A percentile compares a stretch with the other conserved stretches of the same genome.
Evolutionary conservation across 2,797 vertebrate species (phyloP).

Genomic region (Lutjanus campechanus): DNA sequence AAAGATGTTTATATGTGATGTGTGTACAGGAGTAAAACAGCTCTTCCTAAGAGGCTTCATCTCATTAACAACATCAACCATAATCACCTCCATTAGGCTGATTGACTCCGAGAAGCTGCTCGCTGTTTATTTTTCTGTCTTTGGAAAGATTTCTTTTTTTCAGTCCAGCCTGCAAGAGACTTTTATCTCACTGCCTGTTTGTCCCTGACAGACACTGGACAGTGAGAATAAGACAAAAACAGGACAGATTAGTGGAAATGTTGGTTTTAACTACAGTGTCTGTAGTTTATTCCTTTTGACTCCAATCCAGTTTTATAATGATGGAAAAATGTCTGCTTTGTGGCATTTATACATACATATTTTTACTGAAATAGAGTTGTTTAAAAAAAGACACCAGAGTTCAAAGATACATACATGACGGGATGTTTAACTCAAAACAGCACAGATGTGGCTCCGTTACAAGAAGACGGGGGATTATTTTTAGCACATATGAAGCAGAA

Average conservation of each 20-base stretch:
- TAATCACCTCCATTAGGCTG: slow-evolving; percentile 16
- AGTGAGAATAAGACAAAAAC: not conserved
- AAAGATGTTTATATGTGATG: not conserved
- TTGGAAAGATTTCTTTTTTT: not conserved
- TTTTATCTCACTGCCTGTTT: not conserved
- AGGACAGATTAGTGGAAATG: not conserved
- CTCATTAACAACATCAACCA: slow-evolving; percentile 14
- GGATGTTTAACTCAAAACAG: slow-evolving; percentile 44
- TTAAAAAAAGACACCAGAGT: slow-evolving; percentile 21
- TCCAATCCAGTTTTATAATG: slow-evolving; percentile 11
- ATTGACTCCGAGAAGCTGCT: slow-evolving; percentile 9
- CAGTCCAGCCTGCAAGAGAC: not conserved
- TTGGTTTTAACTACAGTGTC: not conserved
- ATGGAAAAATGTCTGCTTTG: slow-evolving; percentile 30
- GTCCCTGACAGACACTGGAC: not conserved
- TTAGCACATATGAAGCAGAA: slow-evolving; percentile 16
- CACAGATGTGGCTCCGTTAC: slow-evolving; percentile 36
- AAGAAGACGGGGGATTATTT: slow-evolving; percentile 6
- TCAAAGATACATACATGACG: slow-evolving; percentile 9
- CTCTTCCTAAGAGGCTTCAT: not conserved
- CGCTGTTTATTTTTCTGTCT: slow-evolving; percentile 27
- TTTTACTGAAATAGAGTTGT: slow-evolving; percentile 25
- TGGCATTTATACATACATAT: slow-evolving; percentile 17
- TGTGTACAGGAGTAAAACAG: not conserved
- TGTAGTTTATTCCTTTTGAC: slow-evolving; percentile 27